Evolutionary conservation across 2,888 invertebrate species (phyloP), one percentile per base, ranked within the genome.

Genomic region (Hedychridium roseum): DNA sequence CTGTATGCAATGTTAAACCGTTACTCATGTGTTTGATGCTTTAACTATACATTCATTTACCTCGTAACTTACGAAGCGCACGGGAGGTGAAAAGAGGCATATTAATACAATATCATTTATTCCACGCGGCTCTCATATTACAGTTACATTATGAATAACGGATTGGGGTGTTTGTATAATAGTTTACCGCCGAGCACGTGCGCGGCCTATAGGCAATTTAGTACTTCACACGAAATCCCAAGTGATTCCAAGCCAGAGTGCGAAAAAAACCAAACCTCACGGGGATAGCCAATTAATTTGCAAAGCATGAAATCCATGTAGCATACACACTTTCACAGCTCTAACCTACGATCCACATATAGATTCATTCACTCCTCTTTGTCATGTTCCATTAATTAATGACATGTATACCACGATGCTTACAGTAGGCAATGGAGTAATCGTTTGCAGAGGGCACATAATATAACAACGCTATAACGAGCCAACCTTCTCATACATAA

Each of bases 91-190:
- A 49, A 50, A 46, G 55, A 21, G 31, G 54, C 46, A 53, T 58
- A 59, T 64, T 65, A 68, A 65, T 68, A 68, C 62, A 71, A 67
- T 71, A 64, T 63, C 51, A 51, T 71, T 71, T 71, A 70, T 71
- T 69, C 57, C 51, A 60, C 60, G 64, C 57, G 60, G 54, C 52
- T 65, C 57, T 66, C 52, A 43, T 58, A 58, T 67, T 70, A 71
- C 70, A 71, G 51, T 53, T 54, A 57, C 36, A 40, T 40, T 30
- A 52, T 42, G 53, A 49, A 47, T 57, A 57, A 57, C 47, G 30
- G 28, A 42, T 46, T 27, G 45, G 44, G 42, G 14, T 40, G 54
- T 54, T 17, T 3, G 31, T 18, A 21, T n/a, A n/a, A n/a, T 49
- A 18, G 12, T 30, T 50, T 43, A 39, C 32, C 40, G 35, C 41